These are phyloP conservation scores for Xenopus laevis DNA, from an alignment of 2,113 vertebrate species.

Conservation along the genomic window DNA sequence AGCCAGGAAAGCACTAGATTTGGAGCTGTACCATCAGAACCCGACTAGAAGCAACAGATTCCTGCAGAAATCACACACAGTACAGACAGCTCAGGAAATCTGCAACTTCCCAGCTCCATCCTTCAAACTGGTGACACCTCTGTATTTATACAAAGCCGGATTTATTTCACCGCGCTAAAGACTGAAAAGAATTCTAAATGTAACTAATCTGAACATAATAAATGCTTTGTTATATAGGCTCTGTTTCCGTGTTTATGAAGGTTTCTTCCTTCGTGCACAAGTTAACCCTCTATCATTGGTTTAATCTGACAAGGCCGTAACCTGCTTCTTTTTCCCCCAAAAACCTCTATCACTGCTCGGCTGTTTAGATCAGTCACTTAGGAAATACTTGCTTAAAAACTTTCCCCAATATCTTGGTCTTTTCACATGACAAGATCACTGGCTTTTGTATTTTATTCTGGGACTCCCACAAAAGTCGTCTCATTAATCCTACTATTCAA, in stretches of 20 bases:
- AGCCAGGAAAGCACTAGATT: too few relatives aligned
- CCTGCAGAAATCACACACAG: neutral
- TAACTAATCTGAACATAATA: constrained; percentile 20
- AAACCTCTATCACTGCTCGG: too few relatives aligned
- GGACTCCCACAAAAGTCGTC: too few relatives aligned
- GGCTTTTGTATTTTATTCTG: too few relatives aligned
- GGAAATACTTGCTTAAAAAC: too few relatives aligned
- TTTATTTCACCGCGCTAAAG: constrained; percentile 16
- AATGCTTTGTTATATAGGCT: neutral
- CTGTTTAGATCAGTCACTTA: too few relatives aligned
- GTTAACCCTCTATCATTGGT: too few relatives aligned
- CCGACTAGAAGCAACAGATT: neutral
- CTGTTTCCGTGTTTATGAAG: constrained; percentile 8
- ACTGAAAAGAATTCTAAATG: neutral
- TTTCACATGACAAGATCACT: too few relatives aligned
- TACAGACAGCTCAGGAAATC: constrained; percentile 17
- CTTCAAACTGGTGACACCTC: constrained; percentile 7
- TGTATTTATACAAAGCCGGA: constrained; percentile 17
- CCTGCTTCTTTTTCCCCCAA: too few relatives aligned
- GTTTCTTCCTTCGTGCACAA: neutral
- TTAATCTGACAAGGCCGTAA: too few relatives aligned
- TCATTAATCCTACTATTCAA: too few relatives aligned
- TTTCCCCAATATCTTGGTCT: too few relatives aligned
- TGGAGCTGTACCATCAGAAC: neutral
- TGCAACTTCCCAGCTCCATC: constrained; percentile 22